These are phyloP conservation scores for Maconellicoccus hirsutus DNA, from an alignment of 1,140 invertebrate species.

Conservation along the genomic window DNA sequence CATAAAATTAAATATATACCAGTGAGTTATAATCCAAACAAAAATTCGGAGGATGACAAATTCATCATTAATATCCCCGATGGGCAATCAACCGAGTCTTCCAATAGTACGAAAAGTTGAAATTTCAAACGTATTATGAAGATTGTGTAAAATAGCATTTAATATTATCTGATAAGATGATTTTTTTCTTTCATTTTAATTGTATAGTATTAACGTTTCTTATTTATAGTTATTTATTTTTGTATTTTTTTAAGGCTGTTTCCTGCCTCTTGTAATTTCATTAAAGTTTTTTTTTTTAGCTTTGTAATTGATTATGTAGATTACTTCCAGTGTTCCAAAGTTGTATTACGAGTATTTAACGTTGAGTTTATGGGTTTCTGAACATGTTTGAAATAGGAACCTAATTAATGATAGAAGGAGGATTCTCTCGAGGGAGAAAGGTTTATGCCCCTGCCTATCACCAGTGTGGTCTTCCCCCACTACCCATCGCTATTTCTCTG, in stretches of 20 bases:
- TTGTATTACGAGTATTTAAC: too few relatives aligned
- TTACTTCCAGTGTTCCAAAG: too few relatives aligned
- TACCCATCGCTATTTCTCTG: too few relatives aligned
- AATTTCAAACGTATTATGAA: neutral
- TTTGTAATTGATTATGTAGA: too few relatives aligned
- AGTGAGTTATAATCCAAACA: neutral
- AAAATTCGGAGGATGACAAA: neutral
- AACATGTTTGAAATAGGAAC: too few relatives aligned
- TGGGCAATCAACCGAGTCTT: neutral
- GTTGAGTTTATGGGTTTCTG: too few relatives aligned
- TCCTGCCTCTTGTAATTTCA: neutral
- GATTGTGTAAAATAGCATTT: neutral
- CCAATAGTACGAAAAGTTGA: neutral
- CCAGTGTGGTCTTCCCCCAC: too few relatives aligned
- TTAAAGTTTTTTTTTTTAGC: neutral
- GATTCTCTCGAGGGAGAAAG: too few relatives aligned
- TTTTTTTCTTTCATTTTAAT: neutral
- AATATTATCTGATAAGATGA: neutral
- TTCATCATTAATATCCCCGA: neutral
- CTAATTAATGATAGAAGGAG: too few relatives aligned
- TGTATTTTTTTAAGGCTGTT: neutral
- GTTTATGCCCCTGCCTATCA: too few relatives aligned
- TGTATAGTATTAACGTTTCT: neutral
- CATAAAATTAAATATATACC: conserved; percentile 10
- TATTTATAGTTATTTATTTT: neutral